A percentile compares a stretch with the other conserved stretches of the same genome.
phyloP scores from a whole-genome alignment of 2,888 invertebrate genomes.

The Trachelus tabidus region DNA sequence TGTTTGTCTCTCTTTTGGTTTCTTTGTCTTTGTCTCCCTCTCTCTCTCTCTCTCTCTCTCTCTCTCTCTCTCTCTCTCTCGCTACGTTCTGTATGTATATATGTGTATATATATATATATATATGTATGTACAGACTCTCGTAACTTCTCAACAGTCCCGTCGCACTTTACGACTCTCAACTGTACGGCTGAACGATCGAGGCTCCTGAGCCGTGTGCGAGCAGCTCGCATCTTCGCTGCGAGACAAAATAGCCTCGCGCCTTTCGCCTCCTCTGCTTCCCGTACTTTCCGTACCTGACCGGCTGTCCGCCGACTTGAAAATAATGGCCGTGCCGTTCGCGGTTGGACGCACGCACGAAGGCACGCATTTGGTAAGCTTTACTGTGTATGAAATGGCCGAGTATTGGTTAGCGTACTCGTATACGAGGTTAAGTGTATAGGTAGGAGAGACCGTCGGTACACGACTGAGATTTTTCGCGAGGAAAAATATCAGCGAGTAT shows the following conservation, averaged over 20 bases:
- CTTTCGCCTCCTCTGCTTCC: constrained; percentile 24
- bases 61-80: constrained; percentile 18
- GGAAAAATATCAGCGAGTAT: background rate
- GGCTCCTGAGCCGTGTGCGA: background rate
- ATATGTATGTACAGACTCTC: background rate
- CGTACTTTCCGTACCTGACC: constrained; percentile 2
- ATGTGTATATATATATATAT: too few species aligned
- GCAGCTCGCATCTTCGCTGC: constrained; percentile 21
- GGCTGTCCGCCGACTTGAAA: constrained; percentile 30
- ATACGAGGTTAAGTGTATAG: background rate
- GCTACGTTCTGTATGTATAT: background rate
- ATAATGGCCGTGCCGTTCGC: constrained; percentile 46
- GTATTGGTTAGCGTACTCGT: background rate
- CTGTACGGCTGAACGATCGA: constrained; percentile 2
- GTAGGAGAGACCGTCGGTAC: background rate
- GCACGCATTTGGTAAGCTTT: constrained; percentile 17
- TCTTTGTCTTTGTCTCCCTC: background rate
- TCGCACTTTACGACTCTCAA: background rate
- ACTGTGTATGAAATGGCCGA: background rate
- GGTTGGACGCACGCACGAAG: constrained; percentile 10
- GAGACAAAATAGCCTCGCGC: constrained; percentile 46
- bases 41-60: constrained; percentile 20
- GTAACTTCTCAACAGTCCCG: background rate
- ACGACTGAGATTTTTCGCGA: background rate
- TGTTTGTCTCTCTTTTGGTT: constrained; percentile 20